Percentiles rank a stretch among this genome's conserved stretches.
Conservation (phyloP, 2,113 vertebrate species). For the Ivindomyrus marchei region DNA sequence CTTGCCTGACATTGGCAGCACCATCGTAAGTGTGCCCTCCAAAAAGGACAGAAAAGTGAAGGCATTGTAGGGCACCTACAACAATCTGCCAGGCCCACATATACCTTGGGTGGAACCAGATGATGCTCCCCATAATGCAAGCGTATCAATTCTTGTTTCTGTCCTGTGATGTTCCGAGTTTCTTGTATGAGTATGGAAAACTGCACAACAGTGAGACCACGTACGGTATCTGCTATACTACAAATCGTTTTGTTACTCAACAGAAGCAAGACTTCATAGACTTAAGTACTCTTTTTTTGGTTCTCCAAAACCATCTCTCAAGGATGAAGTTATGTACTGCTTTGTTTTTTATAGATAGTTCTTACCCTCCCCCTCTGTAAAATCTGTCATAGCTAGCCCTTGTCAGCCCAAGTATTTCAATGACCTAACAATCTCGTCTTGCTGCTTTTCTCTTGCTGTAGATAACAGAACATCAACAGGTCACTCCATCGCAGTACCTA, state of each 20-base stretch:
- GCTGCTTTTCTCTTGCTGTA: neutral
- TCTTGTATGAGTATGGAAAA: too few species aligned
- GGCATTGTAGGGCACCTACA: neutral
- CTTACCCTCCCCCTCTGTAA: neutral
- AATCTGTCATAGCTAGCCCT: too few species aligned
- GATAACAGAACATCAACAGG: neutral
- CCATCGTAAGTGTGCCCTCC: too few species aligned
- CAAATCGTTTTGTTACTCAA: neutral
- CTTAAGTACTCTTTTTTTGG: neutral
- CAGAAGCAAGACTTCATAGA: neutral
- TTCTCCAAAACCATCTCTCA: neutral
- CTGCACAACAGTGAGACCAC: neutral
- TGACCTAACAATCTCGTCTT: neutral
- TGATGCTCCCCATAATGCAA: neutral
- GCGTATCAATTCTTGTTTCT: too few species aligned
- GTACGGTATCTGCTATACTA: neutral
- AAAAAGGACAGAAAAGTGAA: neutral
- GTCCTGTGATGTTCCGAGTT: too few species aligned
- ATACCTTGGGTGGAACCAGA: neutral
- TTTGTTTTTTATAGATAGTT: neutral
- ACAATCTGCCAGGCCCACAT: neutral
- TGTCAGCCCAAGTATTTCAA: neutral
- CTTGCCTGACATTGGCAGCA: neutral
- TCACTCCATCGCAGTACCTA: neutral
- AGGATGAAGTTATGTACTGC: neutral